phyloP scores from a whole-genome alignment of 1,140 invertebrate species.

The Lepidotrigona ventralis region DNA sequence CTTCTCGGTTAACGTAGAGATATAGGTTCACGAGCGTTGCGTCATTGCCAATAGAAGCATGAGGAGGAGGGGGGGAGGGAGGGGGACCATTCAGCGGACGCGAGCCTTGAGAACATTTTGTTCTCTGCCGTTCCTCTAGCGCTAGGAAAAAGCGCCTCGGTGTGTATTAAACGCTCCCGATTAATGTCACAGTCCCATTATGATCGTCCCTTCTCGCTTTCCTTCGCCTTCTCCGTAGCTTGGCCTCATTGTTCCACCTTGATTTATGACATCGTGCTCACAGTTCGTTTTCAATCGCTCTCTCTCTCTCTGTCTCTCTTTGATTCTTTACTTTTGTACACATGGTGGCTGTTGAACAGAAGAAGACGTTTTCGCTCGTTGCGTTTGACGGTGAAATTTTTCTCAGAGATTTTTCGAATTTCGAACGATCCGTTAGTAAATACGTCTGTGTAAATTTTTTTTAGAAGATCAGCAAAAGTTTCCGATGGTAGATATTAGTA shows the following conservation, averaged over 20 bases:
- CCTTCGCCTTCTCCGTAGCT: background rate
- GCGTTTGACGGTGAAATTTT: too few relatives aligned
- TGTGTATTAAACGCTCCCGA: constrained; percentile 11
- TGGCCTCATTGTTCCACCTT: constrained; percentile 30
- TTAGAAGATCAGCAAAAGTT: too few relatives aligned
- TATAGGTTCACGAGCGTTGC: constrained; percentile 21
- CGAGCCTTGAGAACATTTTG: constrained; percentile 45
- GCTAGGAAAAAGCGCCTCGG: constrained; percentile 46
- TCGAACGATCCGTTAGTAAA: too few relatives aligned
- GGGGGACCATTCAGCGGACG: constrained; percentile 35
- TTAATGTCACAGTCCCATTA: constrained; percentile 46
- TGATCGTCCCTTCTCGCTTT: background rate
- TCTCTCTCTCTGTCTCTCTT: too few relatives aligned
- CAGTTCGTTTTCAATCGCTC: background rate
- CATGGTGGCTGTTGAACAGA: too few relatives aligned
- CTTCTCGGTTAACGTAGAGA: constrained; percentile 45
- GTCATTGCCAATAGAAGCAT: constrained; percentile 28
- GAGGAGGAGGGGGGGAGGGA: background rate
- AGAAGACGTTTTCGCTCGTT: too few relatives aligned
- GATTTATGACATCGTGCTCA: constrained; percentile 24
- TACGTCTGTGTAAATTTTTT: too few relatives aligned
- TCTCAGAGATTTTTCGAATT: too few relatives aligned
- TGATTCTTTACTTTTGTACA: too few relatives aligned
- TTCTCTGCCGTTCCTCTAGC: constrained; percentile 30
- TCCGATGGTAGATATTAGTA: too few relatives aligned